phyloP scores from a whole-genome alignment of 64 coral and sea anemone genomes.

The Acropora tenuis region DNA sequence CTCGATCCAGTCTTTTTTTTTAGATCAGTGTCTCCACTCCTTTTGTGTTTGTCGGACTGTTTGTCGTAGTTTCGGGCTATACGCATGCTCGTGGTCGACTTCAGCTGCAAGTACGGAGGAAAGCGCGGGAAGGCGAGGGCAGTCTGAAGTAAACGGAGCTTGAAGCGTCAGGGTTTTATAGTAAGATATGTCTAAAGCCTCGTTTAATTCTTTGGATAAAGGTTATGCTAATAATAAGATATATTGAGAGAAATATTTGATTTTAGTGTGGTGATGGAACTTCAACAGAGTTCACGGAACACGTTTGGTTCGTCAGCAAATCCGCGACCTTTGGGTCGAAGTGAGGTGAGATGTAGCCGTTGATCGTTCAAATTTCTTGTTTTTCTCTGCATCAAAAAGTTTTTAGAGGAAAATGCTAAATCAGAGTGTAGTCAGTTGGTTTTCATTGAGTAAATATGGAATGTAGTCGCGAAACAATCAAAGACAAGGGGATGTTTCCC shows the following conservation, averaged over 20 bases:
- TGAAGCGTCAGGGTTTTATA: too few species aligned
- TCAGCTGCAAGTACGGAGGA: too few species aligned
- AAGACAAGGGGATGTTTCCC: too few species aligned
- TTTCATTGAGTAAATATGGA: too few species aligned
- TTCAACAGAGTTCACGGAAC: not conserved
- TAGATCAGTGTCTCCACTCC: too few species aligned
- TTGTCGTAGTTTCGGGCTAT: too few species aligned
- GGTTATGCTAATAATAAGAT: not conserved
- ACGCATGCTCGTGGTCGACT: not conserved
- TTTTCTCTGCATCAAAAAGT: not conserved
- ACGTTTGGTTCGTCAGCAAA: not conserved
- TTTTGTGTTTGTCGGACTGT: too few species aligned
- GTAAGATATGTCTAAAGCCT: too few species aligned
- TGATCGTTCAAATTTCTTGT: not conserved
- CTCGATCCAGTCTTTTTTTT: too few species aligned
- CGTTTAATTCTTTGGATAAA: too few species aligned
- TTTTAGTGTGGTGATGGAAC: not conserved
- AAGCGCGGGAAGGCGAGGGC: constrained; percentile 27
- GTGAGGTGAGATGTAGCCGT: constrained; percentile 6
- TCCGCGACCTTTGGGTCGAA: not conserved
- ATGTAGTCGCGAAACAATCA: too few species aligned
- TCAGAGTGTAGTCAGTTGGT: not conserved
- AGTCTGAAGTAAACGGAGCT: too few species aligned
- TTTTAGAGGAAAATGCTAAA: not conserved
- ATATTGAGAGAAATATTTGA: not conserved